Evolutionary conservation across 2,797 vertebrate genomes (phyloP).

Genomic region (Rhinichthys osculus): DNA sequence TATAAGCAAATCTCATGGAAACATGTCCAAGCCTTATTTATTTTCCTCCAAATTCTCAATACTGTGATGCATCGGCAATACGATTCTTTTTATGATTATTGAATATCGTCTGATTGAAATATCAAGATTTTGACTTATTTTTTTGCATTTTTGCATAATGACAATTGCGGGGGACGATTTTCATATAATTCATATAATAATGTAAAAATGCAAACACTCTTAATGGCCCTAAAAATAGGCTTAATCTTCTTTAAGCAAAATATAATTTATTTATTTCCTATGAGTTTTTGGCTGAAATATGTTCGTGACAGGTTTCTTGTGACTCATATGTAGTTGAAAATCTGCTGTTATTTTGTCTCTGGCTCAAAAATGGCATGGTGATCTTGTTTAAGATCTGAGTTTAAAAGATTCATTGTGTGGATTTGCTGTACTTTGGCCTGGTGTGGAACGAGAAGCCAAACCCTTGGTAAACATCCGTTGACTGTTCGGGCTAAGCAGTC

Average conservation of each 20-base stretch:
- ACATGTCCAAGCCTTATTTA: too few species aligned
- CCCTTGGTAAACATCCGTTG: slow-evolving; percentile 32
- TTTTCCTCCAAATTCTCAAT: neutral
- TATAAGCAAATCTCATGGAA: neutral
- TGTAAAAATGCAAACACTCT: neutral
- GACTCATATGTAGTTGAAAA: neutral
- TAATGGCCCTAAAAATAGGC: neutral
- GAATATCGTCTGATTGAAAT: neutral
- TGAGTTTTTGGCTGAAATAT: neutral
- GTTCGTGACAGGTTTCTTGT: neutral
- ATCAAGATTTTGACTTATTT: neutral
- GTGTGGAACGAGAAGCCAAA: neutral
- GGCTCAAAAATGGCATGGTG: neutral
- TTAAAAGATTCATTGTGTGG: neutral
- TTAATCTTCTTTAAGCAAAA: neutral
- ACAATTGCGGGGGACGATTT: neutral
- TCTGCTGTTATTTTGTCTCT: neutral
- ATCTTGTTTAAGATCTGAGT: neutral
- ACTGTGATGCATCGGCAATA: neutral
- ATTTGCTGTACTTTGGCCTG: slow-evolving; percentile 29
- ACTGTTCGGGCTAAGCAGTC: neutral
- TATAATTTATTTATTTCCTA: neutral
- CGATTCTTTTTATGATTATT: neutral
- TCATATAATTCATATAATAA: neutral
- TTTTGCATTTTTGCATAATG: neutral